Evolutionary conservation across 1,140 invertebrate genomes (phyloP).

Genomic region (Triops longicaudatus): DNA sequence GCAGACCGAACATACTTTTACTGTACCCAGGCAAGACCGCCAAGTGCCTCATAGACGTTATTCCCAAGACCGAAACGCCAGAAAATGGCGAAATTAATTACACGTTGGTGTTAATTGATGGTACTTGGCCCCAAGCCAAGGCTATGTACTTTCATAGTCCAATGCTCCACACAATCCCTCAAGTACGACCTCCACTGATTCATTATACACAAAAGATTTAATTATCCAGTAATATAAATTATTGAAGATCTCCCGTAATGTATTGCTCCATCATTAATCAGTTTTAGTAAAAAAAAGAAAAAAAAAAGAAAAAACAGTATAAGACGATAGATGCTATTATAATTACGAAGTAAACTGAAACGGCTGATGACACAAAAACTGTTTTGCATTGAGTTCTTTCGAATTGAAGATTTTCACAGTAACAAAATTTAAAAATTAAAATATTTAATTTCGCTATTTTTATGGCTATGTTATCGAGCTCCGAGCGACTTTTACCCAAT

Average conservation of each 20-base stretch:
- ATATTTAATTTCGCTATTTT: too few relatives aligned
- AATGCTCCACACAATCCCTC: slow-evolving; percentile 38
- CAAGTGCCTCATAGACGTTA: slow-evolving; percentile 48
- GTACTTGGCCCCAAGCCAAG: slow-evolving; percentile 89
- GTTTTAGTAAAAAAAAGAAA: too few relatives aligned
- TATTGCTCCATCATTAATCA: too few relatives aligned
- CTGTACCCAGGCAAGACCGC: slow-evolving; percentile 72
- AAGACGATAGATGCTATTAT: too few relatives aligned
- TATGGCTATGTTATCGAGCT: too few relatives aligned
- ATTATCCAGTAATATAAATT: slow-evolving; percentile 22
- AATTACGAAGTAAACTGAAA: too few relatives aligned
- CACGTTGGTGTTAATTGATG: slow-evolving; percentile 80
- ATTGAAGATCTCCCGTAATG: not conserved
- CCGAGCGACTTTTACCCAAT: too few relatives aligned
- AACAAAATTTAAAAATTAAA: too few relatives aligned
- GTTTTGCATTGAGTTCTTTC: too few relatives aligned
- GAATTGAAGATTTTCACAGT: too few relatives aligned
- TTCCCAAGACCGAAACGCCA: slow-evolving; percentile 32
- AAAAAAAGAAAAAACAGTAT: too few relatives aligned
- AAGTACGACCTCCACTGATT: slow-evolving; percentile 35
- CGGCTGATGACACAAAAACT: too few relatives aligned
- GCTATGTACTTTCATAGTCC: slow-evolving; percentile 42
- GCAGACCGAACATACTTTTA: slow-evolving; percentile 60
- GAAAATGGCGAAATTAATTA: slow-evolving; percentile 41
- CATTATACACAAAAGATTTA: slow-evolving; percentile 17